Conservation (phyloP, 2,888 invertebrate genomes). For the Coremacera marginata region DNA sequence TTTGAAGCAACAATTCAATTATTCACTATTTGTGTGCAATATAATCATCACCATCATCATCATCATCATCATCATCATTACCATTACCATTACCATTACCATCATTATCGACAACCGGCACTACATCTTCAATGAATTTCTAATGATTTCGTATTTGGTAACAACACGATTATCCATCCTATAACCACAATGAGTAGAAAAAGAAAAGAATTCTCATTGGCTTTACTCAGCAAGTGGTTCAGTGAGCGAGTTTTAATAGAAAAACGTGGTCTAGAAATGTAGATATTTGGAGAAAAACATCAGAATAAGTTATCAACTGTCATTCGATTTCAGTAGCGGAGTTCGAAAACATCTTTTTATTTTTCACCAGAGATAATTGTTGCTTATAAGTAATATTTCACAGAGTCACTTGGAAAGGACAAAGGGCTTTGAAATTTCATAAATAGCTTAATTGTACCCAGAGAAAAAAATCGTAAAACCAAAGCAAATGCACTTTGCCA, state of each 20-base stretch:
- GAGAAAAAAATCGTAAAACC: too few relatives aligned
- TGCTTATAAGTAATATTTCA: too few relatives aligned
- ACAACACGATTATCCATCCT: not conserved
- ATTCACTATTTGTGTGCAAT: not conserved
- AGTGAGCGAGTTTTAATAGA: not conserved
- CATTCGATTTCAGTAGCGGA: too few relatives aligned
- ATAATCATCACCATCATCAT: not conserved
- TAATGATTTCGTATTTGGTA: not conserved
- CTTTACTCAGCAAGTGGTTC: not conserved
- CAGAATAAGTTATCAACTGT: too few relatives aligned
- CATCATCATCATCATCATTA: not conserved
- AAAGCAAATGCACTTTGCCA: too few relatives aligned
- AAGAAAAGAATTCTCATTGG: not conserved
- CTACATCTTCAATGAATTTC: not conserved
- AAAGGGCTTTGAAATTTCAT: too few relatives aligned
- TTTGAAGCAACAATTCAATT: conserved; percentile 3
- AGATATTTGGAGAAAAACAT: too few relatives aligned
- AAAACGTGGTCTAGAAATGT: not conserved
- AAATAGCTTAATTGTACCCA: too few relatives aligned
- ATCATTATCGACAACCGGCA: not conserved
- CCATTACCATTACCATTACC: not conserved
- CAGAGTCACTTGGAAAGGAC: too few relatives aligned
- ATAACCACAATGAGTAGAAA: too few relatives aligned
- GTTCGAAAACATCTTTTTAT: too few relatives aligned
- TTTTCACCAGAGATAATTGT: too few relatives aligned